Evolutionary conservation across 2,797 vertebrate species (phyloP).

Genomic region (Acanthurus tractus): DNA sequence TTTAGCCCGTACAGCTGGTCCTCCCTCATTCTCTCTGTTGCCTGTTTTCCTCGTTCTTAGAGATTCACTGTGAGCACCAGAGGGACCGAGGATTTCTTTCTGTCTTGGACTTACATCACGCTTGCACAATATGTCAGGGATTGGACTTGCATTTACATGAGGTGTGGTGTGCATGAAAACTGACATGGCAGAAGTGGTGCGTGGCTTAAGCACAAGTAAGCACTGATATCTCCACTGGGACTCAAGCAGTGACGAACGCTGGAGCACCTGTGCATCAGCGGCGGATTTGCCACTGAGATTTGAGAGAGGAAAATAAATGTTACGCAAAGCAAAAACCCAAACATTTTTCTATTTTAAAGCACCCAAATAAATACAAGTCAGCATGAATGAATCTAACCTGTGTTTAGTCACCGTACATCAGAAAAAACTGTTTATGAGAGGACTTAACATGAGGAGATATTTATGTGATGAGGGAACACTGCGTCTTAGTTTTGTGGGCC

Average conservation of each 20-base stretch:
- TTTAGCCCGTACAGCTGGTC: conserved; percentile 24
- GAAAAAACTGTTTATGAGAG: conserved; percentile 11
- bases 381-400: not conserved
- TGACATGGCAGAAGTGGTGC: conserved; percentile 55
- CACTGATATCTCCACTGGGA: conserved; percentile 42
- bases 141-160: conserved; percentile 54
- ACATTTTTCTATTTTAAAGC: not conserved
- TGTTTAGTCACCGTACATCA: conserved; percentile 32
- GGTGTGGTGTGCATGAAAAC: conserved; percentile 35
- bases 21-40: conserved; percentile 26
- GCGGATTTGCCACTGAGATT: conserved; percentile 35
- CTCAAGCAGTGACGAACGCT: conserved; percentile 4
- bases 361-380: not conserved
- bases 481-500: conserved; percentile 41
- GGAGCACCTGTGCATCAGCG: conserved; percentile 32
- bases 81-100: conserved; percentile 61
- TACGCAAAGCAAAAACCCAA: not conserved
- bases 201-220: conserved; percentile 31
- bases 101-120: conserved; percentile 75
- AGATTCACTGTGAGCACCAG: conserved; percentile 32
- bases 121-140: conserved; percentile 73
- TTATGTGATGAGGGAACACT: conserved; percentile 35
- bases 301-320: not conserved
- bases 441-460: conserved; percentile 34
- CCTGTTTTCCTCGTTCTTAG: conserved; percentile 50